A percentile compares a stretch with the other conserved stretches of the same genome.
phyloP scores from a whole-genome alignment of 2,888 invertebrate species.

The Epiblema foenella region DNA sequence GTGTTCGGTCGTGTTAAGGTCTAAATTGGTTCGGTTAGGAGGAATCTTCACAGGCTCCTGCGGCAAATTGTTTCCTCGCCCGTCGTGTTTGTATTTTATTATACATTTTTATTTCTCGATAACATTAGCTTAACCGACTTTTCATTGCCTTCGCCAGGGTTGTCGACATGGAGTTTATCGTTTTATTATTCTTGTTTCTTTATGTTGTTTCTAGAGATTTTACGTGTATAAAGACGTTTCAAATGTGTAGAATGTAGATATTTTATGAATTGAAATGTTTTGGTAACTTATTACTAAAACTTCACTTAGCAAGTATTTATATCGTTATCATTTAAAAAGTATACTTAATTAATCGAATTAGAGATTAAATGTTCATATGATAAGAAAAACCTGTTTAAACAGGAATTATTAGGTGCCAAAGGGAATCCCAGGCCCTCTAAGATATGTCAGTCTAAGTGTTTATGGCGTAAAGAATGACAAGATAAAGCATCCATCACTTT shows the following conservation, averaged over 20 bases:
- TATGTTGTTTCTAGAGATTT: not conserved
- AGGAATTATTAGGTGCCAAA: too few species aligned
- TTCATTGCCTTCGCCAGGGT: conserved; percentile 82
- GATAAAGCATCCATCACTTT: too few species aligned
- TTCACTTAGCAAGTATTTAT: not conserved
- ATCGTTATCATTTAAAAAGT: too few species aligned
- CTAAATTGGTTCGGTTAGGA: conserved; percentile 59
- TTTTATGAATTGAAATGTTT: not conserved
- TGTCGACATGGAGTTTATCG: conserved; percentile 59
- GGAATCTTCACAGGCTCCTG: conserved; percentile 82
- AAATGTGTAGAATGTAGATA: too few species aligned
- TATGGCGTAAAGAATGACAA: too few species aligned
- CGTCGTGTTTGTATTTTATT: conserved; percentile 85
- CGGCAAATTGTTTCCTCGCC: conserved; percentile 84
- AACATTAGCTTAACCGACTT: conserved; percentile 86
- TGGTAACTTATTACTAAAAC: not conserved
- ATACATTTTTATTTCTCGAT: conserved; percentile 85
- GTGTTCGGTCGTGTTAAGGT: conserved; percentile 56
- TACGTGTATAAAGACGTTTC: not conserved
- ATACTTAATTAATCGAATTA: too few species aligned
- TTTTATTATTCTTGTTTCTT: conserved; percentile 22
- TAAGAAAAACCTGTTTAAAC: too few species aligned
- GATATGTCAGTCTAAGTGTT: too few species aligned
- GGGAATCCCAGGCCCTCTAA: too few species aligned
- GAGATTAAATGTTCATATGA: too few species aligned